Evolutionary conservation across 2,113 vertebrate genomes (phyloP).

Genomic region (Peromyscus californicus): DNA sequence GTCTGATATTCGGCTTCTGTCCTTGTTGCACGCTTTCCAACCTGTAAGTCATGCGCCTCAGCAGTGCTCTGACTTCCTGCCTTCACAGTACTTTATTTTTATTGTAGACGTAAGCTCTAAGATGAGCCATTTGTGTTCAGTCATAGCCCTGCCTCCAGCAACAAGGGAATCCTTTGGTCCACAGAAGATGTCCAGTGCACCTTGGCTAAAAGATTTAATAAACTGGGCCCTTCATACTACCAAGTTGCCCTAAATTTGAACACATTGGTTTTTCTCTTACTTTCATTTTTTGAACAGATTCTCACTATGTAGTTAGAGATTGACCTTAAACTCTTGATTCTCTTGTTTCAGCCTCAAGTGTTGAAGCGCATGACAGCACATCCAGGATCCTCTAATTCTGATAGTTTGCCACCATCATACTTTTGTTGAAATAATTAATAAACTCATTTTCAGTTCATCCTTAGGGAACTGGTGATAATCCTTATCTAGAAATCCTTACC

Average conservation of each 20-base stretch:
- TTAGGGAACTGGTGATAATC: background rate
- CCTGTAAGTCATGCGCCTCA: background rate
- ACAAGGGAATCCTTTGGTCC: background rate
- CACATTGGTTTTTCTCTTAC: background rate
- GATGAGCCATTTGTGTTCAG: background rate
- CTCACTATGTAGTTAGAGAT: background rate
- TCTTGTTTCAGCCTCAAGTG: background rate
- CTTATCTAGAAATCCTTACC: background rate
- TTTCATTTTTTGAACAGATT: background rate
- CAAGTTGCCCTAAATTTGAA: background rate
- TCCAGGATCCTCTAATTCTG: background rate
- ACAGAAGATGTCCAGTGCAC: background rate
- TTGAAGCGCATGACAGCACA: background rate
- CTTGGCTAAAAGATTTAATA: background rate
- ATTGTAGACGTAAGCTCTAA: background rate
- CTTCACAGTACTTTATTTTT: background rate
- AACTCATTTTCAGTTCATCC: background rate
- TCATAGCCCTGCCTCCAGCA: background rate
- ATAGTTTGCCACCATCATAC: background rate
- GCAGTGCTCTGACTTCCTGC: background rate
- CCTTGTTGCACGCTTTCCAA: background rate
- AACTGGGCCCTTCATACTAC: background rate
- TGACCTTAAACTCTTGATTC: background rate
- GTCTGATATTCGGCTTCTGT: background rate
- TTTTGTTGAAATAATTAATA: background rate